Base-by-base conservation (phyloP, 1,140 invertebrate genomes). In the Rhynchophorus ferrugineus region DNA sequence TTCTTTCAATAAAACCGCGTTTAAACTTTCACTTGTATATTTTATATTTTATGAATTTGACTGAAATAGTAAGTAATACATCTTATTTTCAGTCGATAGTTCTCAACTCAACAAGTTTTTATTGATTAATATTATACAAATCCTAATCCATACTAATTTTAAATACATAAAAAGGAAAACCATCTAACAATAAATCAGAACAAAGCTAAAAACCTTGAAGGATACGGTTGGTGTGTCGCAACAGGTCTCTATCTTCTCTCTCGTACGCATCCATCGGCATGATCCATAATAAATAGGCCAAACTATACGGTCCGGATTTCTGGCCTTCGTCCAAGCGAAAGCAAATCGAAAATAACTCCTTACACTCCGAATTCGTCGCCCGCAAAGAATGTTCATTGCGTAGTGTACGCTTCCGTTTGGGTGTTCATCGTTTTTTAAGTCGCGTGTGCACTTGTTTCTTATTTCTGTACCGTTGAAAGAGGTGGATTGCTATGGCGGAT, bases 271-370 rank as follows among this genome's bases (percentile, higher is more conserved):
- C 47, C 22, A 22, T 49, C 36, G 41, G 37, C 36, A 17, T 3
- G 22, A 11, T 7, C n/a, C 14, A 29, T 44, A 3, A 43, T 50
- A 50, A 50, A 50, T 44, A 50, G 49, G 49, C 49, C 39, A 50
- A 41, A 44, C 49, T 43, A 50, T 50, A 22, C 49, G 14, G 33
- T 22, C 42, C 8, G 21, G 11, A 11, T 41, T 13, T 24, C 34
- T 53, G 50, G 50, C 50, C 38, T 17, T 5, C 3, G 16, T 45
- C 50, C 50, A 53, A 20, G 9, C 34, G 18, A 18, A 24, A 11
- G 5, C 16, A 29, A 46, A 38, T 41, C 50, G 18, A 47, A 53
- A 53, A 53, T 53, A 53, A 22, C 50, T 39, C 44, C 50, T 45
- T 29, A 34, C 33, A 24, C 19, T 49, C 50, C 43, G 46, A 44